Evolutionary conservation across 2,888 invertebrate species (phyloP).

Genomic region (Lordiphosa fenestrarum): DNA sequence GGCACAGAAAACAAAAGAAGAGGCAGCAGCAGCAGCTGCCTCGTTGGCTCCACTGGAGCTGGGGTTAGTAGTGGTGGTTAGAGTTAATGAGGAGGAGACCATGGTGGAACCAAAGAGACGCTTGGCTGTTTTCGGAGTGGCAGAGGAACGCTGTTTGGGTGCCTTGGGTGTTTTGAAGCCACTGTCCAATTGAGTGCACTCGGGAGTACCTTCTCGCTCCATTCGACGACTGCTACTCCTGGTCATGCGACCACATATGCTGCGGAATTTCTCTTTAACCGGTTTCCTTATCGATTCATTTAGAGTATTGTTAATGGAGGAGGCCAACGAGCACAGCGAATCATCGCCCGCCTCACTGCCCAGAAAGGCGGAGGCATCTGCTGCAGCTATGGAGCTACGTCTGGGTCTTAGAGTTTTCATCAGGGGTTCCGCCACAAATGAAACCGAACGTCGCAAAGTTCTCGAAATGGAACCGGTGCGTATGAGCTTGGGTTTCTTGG

Average conservation of each 20-base stretch:
- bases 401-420: slow-evolving; percentile 68
- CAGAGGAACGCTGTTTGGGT: slow-evolving; percentile 60
- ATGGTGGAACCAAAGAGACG: slow-evolving; percentile 56
- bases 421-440: slow-evolving; percentile 78
- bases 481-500: slow-evolving; percentile 79
- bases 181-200: slow-evolving; percentile 43
- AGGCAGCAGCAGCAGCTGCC: slow-evolving; percentile 1
- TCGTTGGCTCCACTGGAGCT: slow-evolving; percentile 33
- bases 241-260: slow-evolving; percentile 77
- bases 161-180: slow-evolving; percentile 80
- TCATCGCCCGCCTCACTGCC: slow-evolving; percentile 60
- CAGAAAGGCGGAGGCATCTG: slow-evolving; percentile 44
- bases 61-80: slow-evolving; percentile 19
- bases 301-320: slow-evolving; percentile 77
- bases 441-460: slow-evolving; percentile 79
- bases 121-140: slow-evolving; percentile 52
- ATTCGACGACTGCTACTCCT: slow-evolving; percentile 60
- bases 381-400: slow-evolving; percentile 70
- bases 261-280: slow-evolving; percentile 78
- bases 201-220: slow-evolving; percentile 40
- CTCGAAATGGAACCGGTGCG: slow-evolving; percentile 79
- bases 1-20: slow-evolving; percentile 47
- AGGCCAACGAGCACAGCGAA: slow-evolving; percentile 77
- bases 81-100: slow-evolving; percentile 16
- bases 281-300: slow-evolving; percentile 79